phyloP scores from a whole-genome alignment of 2,797 vertebrate genomes.

The Brachymystax lenok region DNA sequence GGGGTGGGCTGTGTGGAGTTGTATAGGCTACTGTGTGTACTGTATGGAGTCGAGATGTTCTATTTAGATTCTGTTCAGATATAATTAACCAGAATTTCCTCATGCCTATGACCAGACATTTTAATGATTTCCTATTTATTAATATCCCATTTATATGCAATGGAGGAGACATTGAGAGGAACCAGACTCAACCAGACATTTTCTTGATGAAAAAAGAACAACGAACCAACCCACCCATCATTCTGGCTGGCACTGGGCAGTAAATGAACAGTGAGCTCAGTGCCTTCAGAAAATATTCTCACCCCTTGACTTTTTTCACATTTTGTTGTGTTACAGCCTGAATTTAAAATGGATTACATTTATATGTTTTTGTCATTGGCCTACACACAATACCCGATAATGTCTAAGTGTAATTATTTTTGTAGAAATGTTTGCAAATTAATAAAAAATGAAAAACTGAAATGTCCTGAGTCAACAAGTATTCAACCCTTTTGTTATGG shows the following conservation, averaged over 20 bases:
- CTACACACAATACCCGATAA: too few species aligned
- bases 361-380: too few species aligned
- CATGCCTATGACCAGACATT: not conserved
- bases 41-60: not conserved
- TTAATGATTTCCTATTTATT: not conserved
- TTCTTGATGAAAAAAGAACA: not conserved
- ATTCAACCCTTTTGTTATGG: too few species aligned
- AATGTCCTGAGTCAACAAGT: too few species aligned
- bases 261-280: not conserved
- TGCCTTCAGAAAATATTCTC: too few species aligned
- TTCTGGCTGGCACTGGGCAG: not conserved
- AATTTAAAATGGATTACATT: too few species aligned
- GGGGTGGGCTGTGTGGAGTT: not conserved
- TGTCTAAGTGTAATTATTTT: too few species aligned
- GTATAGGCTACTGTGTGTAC: too few species aligned
- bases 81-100: not conserved
- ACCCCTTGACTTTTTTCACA: too few species aligned
- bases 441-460: too few species aligned
- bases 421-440: too few species aligned
- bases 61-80: not conserved
- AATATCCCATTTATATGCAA: not conserved
- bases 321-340: too few species aligned
- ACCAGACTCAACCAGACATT: slow-evolving; percentile 2
- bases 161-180: not conserved
- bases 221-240: not conserved